A percentile compares a stretch with the other conserved stretches of the same genome.
These are phyloP conservation scores for Lethrus apterus DNA, from an alignment of 1,140 invertebrate genomes.

Conservation along the genomic window DNA sequence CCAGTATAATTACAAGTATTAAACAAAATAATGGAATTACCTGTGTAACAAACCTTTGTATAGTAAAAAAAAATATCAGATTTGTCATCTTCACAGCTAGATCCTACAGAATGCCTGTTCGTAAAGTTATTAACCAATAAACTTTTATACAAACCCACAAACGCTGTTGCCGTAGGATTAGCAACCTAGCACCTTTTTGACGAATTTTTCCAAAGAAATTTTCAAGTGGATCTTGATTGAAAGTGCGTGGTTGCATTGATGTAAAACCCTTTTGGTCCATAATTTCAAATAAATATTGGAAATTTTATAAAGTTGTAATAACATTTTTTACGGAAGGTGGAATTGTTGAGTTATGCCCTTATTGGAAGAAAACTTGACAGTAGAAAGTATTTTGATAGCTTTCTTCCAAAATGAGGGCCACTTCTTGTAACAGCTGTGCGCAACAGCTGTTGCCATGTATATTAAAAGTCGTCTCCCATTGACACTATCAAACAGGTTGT, in stretches of 20 bases:
- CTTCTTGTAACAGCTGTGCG: not conserved
- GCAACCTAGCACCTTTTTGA: not conserved
- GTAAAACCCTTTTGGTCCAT: not conserved
- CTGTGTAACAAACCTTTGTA: not conserved
- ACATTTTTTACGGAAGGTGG: slow-evolving; percentile 1
- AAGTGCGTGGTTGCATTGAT: not conserved
- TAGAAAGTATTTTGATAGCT: not conserved
- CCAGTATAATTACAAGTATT: not conserved
- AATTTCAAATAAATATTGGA: not conserved
- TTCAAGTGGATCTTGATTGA: not conserved
- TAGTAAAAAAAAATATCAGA: not conserved
- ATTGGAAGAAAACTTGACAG: not conserved
- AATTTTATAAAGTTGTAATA: not conserved
- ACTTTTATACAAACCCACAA: not conserved
- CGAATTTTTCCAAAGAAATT: slow-evolving; percentile 1
- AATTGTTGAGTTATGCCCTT: not conserved
- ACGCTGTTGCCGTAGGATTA: not conserved
- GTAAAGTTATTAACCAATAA: not conserved
- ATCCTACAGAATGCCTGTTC: not conserved
- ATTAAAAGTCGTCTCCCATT: not conserved
- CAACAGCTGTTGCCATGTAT: not conserved
- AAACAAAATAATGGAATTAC: not conserved
- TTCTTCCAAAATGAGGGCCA: not conserved
- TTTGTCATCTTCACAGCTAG: slow-evolving; percentile 6
- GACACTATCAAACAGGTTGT: not conserved